Conservation (phyloP, 2,113 vertebrate species). For the Menura novaehollandiae region DNA sequence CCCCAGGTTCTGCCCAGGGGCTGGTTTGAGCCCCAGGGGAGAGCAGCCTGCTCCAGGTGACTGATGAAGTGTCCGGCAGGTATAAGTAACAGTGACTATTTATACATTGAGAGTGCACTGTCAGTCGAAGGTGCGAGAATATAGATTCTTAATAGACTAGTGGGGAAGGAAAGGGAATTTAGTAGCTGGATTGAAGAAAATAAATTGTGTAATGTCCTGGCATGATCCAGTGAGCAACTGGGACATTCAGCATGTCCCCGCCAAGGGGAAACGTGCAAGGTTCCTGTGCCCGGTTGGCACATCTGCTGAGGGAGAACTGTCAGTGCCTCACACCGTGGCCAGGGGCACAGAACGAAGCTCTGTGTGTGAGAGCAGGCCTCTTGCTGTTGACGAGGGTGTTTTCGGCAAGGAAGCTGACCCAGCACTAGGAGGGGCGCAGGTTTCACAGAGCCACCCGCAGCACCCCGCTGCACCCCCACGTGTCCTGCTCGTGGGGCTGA, state of each 20-base stretch:
- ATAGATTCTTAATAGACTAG: not conserved
- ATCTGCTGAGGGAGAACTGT: not conserved
- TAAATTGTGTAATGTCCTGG: not conserved
- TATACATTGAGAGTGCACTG: not conserved
- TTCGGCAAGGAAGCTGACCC: not conserved
- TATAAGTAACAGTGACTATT: not conserved
- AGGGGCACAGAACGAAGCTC: not conserved
- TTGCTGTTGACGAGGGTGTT: rapidly evolving
- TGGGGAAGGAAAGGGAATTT: not conserved
- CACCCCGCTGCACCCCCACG: rapidly evolving
- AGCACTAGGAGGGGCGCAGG: rapidly evolving
- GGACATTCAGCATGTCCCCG: rapidly evolving
- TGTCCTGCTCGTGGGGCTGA: not conserved
- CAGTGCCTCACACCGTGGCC: not conserved
- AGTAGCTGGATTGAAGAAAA: not conserved
- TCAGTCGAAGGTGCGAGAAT: not conserved
- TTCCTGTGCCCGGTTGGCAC: too few species aligned
- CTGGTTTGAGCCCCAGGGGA: not conserved
- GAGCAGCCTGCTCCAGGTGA: not conserved
- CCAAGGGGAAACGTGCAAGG: not conserved
- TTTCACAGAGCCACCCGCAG: rapidly evolving
- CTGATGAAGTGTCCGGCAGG: not conserved
- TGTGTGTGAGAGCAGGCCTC: not conserved
- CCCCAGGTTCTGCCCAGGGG: not conserved
- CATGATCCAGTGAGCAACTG: not conserved